Evolutionary conservation across 2,797 vertebrate species (phyloP).

Genomic region (Lepus townsendii): DNA sequence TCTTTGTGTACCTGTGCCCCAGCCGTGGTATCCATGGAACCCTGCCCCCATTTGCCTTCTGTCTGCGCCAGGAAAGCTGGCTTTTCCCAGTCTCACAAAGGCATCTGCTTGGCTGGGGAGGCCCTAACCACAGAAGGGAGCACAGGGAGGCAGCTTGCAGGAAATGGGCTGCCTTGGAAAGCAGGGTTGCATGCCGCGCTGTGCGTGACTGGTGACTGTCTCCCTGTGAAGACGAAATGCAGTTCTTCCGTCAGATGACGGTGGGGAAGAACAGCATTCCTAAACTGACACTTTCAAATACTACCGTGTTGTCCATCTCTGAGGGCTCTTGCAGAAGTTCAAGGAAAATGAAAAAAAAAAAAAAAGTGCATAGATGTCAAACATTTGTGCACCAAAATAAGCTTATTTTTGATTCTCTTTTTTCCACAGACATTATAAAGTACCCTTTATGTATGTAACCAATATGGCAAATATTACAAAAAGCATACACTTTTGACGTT

Average conservation of each 20-base stretch:
- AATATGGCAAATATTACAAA: not conserved
- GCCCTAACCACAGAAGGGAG: not conserved
- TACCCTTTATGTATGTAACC: not conserved
- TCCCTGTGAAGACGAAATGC: not conserved
- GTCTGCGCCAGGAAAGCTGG: not conserved
- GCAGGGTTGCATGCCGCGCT: not conserved
- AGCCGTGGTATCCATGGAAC: too few relatives aligned
- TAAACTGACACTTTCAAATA: conserved; percentile 32
- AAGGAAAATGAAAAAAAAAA: too few relatives aligned
- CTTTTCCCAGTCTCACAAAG: not conserved
- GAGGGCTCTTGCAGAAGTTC: too few relatives aligned
- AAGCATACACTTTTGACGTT: not conserved
- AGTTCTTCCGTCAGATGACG: conserved; percentile 19
- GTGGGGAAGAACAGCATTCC: conserved; percentile 34
- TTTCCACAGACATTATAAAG: conserved; percentile 40
- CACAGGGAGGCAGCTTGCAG: not conserved
- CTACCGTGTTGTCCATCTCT: not conserved
- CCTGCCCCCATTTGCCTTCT: not conserved
- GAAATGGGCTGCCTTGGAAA: not conserved
- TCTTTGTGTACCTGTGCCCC: not conserved
- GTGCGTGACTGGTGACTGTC: not conserved
- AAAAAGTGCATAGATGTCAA: too few relatives aligned
- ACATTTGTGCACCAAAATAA: too few relatives aligned
- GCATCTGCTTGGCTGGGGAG: not conserved
- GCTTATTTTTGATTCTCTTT: not conserved